A percentile compares a stretch with the other conserved stretches of the same genome.
Conservation (phyloP, 1,140 invertebrate species). For the Ruditapes philippinarum region DNA sequence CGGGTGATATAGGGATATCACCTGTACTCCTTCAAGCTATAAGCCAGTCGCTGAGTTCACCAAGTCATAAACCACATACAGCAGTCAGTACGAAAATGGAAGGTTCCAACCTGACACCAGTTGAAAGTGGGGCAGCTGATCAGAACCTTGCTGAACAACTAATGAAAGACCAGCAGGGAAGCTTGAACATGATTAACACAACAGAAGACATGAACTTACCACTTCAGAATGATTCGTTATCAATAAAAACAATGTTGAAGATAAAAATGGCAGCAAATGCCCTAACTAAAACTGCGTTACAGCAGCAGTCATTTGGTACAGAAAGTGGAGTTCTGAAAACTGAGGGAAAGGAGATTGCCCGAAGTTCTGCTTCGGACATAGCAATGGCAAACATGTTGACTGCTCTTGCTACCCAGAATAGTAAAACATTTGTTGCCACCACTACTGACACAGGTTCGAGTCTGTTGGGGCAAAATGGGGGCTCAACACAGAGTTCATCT, state of each 20-base stretch:
- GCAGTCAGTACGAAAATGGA: constrained; percentile 63
- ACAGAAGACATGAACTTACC: constrained; percentile 1
- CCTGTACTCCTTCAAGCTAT: constrained; percentile 85
- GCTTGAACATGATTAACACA: neutral
- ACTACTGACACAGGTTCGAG: neutral
- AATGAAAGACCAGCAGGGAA: constrained; percentile 22
- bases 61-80: constrained; percentile 59
- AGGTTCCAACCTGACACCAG: constrained; percentile 12
- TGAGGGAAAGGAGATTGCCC: constrained; percentile 11
- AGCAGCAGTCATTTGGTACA: neutral
- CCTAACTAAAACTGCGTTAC: neutral
- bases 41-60: constrained; percentile 80
- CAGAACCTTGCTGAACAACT: constrained; percentile 28
- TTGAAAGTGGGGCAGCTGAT: constrained; percentile 34
- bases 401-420: constrained; percentile 72
- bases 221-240: constrained; percentile 21
- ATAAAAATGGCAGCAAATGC: constrained; percentile 49
- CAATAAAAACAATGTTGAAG: constrained; percentile 51
- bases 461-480: neutral
- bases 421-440: constrained; percentile 1
- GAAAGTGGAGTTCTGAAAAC: neutral
- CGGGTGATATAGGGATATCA: constrained; percentile 84
- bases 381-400: constrained; percentile 78
- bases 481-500: neutral
- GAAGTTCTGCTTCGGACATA: constrained; percentile 38